Conservation (phyloP, 2,888 invertebrate genomes). For the Drosophila falleni region DNA sequence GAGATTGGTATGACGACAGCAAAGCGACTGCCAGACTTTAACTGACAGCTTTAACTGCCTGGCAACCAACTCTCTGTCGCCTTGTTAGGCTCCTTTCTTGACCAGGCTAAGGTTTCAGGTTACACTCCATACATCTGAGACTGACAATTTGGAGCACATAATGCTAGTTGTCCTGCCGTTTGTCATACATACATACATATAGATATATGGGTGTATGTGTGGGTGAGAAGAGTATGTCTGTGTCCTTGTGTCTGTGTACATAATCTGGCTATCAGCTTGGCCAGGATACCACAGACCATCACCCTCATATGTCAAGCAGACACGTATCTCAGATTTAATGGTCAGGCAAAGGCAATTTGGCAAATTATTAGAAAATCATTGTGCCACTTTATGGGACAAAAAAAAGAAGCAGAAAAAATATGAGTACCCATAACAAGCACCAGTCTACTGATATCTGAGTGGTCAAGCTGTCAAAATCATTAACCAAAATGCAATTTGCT, state of each 20-base stretch:
- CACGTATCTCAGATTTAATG: constrained; percentile 78
- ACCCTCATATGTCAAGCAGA: constrained; percentile 45
- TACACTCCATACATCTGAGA: constrained; percentile 46
- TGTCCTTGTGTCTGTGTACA: constrained; percentile 28
- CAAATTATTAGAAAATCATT: constrained; percentile 83
- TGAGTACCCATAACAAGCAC: constrained; percentile 51
- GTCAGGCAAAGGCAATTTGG: constrained; percentile 81
- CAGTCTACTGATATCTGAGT: constrained; percentile 16
- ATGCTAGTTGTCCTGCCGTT: constrained; percentile 49
- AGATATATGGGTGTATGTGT: background rate
- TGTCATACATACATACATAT: constrained; percentile 31
- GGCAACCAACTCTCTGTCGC: constrained; percentile 17
- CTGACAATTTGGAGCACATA: constrained; percentile 72
- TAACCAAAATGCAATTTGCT: constrained; percentile 50
- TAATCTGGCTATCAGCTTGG: constrained; percentile 72
- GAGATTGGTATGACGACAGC: constrained; percentile 21
- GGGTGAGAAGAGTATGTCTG: constrained; percentile 5
- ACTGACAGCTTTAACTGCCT: constrained; percentile 59
- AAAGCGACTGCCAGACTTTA: constrained; percentile 38
- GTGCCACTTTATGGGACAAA: constrained; percentile 68
- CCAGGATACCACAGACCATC: constrained; percentile 27
- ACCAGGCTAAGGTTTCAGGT: constrained; percentile 47
- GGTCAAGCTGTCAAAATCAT: constrained; percentile 60
- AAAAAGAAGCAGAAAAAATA: constrained; percentile 51
- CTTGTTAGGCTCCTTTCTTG: constrained; percentile 2